Evolutionary conservation across 2,888 invertebrate genomes (phyloP).

Genomic region (Phaedon cochleariae): DNA sequence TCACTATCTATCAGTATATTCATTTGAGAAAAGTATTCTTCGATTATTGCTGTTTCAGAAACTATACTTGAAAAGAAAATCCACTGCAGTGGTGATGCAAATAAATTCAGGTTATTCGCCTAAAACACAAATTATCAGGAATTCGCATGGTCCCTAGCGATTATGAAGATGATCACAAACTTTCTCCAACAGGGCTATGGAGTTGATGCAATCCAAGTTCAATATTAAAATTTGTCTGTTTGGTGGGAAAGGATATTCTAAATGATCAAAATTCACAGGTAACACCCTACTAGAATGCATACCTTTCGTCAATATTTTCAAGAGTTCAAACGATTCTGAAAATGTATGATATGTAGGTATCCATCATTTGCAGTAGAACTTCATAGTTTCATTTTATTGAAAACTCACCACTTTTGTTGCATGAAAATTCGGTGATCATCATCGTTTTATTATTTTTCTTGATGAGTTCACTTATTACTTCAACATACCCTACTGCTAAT

Average conservation of each 20-base stretch:
- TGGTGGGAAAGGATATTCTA: conserved; percentile 38
- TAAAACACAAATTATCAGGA: conserved; percentile 42
- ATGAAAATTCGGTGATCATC: conserved; percentile 41
- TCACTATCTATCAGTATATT: conserved; percentile 65
- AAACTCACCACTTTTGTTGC: conserved; percentile 42
- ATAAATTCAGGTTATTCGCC: conserved; percentile 62
- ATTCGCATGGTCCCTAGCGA: neutral
- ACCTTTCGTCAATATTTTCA: conserved; percentile 38
- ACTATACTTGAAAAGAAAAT: conserved; percentile 50
- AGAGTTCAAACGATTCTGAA: conserved; percentile 40
- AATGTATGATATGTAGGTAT: conserved; percentile 10
- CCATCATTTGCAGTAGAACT: neutral
- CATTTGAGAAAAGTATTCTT: conserved; percentile 39
- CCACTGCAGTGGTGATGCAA: conserved; percentile 67
- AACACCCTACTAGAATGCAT: conserved; percentile 34
- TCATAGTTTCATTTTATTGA: too few relatives aligned
- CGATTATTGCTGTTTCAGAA: conserved; percentile 16
- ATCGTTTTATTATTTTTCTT: neutral
- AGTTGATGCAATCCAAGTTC: conserved; percentile 60
- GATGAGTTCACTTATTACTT: conserved; percentile 14
- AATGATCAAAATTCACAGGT: conserved; percentile 21
- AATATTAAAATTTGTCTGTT: conserved; percentile 59
- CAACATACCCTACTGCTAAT: neutral
- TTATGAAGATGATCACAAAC: conserved; percentile 47
- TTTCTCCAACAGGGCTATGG: conserved; percentile 53